Conservation (phyloP, 1,140 invertebrate genomes). For the Leptonema lineaticorne region DNA sequence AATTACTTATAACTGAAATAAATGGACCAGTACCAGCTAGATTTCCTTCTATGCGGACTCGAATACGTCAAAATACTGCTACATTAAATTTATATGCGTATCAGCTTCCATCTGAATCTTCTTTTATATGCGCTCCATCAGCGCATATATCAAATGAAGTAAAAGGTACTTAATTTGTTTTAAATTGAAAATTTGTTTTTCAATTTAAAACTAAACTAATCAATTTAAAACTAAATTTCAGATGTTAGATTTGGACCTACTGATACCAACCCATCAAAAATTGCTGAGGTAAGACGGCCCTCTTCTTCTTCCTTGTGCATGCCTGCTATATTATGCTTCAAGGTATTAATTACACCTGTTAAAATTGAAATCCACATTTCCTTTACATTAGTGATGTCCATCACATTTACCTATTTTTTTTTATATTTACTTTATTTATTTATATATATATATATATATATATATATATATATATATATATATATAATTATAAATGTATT, state of each 20-base stretch:
- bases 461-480: no score
- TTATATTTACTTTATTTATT: no score
- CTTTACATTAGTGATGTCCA: neutral
- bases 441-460: no score
- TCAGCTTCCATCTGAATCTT: slow-evolving; percentile 46
- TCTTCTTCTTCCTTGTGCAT: slow-evolving; percentile 67
- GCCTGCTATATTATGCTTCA: slow-evolving; percentile 75
- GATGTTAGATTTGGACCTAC: slow-evolving; percentile 3
- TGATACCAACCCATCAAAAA: slow-evolving; percentile 40
- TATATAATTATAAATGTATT: no score
- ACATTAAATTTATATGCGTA: slow-evolving; percentile 48
- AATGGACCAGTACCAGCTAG: slow-evolving; percentile 65
- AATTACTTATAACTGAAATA: slow-evolving; percentile 70
- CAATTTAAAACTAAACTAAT: no score
- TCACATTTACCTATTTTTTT: no score
- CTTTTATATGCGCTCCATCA: neutral
- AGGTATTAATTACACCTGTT: slow-evolving; percentile 56
- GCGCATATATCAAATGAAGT: neutral
- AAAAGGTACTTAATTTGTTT: neutral
- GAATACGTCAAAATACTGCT: slow-evolving; percentile 46
- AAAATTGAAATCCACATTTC: neutral
- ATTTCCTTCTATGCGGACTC: slow-evolving; percentile 47
- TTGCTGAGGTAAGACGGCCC: slow-evolving; percentile 68
- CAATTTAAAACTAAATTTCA: no score
- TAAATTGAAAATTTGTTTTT: no score